Base-by-base conservation (phyloP, 2,797 vertebrate genomes). In the Sciurus vulgaris region DNA sequence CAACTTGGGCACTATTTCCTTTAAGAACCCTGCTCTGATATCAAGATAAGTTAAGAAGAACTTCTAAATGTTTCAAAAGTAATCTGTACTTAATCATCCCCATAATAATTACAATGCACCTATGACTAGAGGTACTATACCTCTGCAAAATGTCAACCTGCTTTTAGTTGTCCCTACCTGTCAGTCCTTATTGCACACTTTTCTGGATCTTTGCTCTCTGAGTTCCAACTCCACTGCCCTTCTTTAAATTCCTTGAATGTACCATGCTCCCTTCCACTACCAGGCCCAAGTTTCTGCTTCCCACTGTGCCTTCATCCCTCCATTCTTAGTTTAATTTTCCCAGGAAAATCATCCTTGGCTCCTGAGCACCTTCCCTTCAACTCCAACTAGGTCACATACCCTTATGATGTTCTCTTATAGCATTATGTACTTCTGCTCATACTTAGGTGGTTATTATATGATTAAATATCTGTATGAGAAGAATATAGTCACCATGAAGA, bases 401-500 rank as follows among this genome's bases (percentile, higher is more conserved):
- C 18, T 82, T 56, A 77, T 4, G 44, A 77, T 35, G 59, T 56
- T 94, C 41, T 61, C 17, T 63, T 85, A 70, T 15, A 83, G n/a
- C 26, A 81, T 78, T 72, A 74, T 4, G 8, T 22, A 33, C 17
- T 86, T 70, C 30, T 94, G 5, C 22, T 76, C 41, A 79, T 7
- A 78, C 49, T 67, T 76, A 89, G 12, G 7, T 20, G 22, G 56
- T 76, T 65, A 49, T 44, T 81, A 28, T 38, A 63, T 24, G 35
- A 85, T 86, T 85, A 95, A 95, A 38, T 79, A 59, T 24, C n/a
- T 82, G 7, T 85, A 72, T 49, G 4, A 67, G 30, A 90, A 85
- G 17, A 91, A 59, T 22, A 12, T 4, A 89, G 38, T 47, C 54
- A 86, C 49, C 0, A 11, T 17, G 47, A 81, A 44, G 14, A 33